A percentile compares a stretch with the other conserved stretches of the same genome.
Evolutionary conservation across 1,140 invertebrate species (phyloP).

Genomic region (Drosophila orena): DNA sequence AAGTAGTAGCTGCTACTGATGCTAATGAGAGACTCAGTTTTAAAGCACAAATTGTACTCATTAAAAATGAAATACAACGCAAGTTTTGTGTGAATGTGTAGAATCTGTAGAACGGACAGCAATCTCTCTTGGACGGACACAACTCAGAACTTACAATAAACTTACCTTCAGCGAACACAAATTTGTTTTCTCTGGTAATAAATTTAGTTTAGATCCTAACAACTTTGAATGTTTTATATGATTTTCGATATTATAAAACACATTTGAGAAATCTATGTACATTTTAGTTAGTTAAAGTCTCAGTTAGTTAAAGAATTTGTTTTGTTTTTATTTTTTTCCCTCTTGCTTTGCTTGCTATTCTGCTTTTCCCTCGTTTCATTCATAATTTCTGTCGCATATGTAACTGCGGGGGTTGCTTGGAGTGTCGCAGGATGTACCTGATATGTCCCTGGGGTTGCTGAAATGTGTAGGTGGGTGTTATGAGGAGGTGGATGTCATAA

Average conservation of each 20-base stretch:
- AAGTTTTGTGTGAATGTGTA: no score
- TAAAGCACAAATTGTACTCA: constrained; percentile 4
- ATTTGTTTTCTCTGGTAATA: not conserved
- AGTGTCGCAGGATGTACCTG: constrained; percentile 49
- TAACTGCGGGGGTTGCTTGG: constrained; percentile 38
- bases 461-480: constrained; percentile 12
- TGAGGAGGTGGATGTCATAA: constrained; percentile 21
- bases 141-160: not conserved
- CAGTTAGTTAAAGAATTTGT: constrained; percentile 31
- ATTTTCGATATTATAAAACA: not conserved
- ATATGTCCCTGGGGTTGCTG: constrained; percentile 11
- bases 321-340: constrained; percentile 24
- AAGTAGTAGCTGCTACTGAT: constrained; percentile 11
- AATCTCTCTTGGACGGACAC: not conserved
- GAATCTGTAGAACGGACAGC: no score
- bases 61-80: constrained; percentile 14
- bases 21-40: constrained; percentile 35
- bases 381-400: constrained; percentile 71
- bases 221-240: no score
- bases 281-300: constrained; percentile 21
- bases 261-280: not conserved
- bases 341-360: constrained; percentile 24
- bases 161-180: no score
- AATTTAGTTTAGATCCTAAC: not conserved
- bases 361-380: constrained; percentile 70